Evolutionary conservation across 2,888 invertebrate species (phyloP), one percentile per base, ranked within the genome.

Genomic region (Anoncus sp.): DNA sequence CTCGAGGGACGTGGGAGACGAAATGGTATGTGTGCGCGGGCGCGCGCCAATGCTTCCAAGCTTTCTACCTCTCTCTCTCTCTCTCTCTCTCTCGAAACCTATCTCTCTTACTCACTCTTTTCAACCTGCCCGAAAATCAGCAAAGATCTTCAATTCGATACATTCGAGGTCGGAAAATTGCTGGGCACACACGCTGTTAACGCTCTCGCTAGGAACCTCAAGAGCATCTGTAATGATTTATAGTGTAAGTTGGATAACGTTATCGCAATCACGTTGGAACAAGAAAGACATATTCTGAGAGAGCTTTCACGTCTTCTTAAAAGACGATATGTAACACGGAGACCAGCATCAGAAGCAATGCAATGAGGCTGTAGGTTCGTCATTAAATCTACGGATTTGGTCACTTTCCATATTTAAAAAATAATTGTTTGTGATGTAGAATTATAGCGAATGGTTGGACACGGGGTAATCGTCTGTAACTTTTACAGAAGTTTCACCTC

Each of bases 81-180:
- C 47, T 38, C 24, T 27, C 40, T 53, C 35, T 38, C 18, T 62
- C 31, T 27, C 20, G 27, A 51, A 27, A 45, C 22, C 53, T 43
- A 53, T 45, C 55, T 62, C 66, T 59, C 66, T 59, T 45, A 14
- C 59, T 22, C 35, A 31, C 63, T 31, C 63, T 59, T 66, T 67
- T 87, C 87, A 86, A 86, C 83, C 83, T 83, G 83, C 78, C 86
- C 89, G 87, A 89, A 88, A 88, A 86, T 86, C 86, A 85, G 87
- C 88, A 87, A 88, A 89, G 88, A 89, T 89, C 88, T 88, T 86
- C 88, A 87, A 88, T 85, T 86, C 85, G 85, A 87, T 88, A 87
- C 86, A 85, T 83, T 81, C 83, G 86, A 82, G 86, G 85, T 85
- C 86, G 85, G 83, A 84, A 85, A 83, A 83, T 67, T 82, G 82